These are phyloP conservation scores for Lasioglossum leucozonium DNA, from an alignment of 2,888 invertebrate species.

Conservation along the genomic window DNA sequence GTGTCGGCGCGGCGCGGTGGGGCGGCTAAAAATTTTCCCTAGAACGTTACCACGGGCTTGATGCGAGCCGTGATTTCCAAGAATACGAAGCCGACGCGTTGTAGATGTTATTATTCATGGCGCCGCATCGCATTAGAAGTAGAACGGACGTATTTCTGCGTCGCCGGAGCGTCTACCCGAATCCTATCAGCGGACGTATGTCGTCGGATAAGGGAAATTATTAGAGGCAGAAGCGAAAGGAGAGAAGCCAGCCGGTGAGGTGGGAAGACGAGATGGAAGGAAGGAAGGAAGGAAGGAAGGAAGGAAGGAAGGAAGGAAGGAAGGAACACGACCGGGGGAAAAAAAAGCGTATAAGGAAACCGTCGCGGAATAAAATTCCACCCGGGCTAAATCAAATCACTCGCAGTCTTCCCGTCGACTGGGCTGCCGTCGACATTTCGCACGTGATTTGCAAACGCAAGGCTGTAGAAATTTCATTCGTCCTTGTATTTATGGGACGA, in stretches of 20 bases:
- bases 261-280: neutral
- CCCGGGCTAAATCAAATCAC: conserved; percentile 57
- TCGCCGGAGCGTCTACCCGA: conserved; percentile 24
- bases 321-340: neutral
- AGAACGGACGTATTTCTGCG: conserved; percentile 63
- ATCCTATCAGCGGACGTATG: conserved; percentile 51
- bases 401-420: conserved; percentile 15
- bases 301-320: neutral
- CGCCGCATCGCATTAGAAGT: conserved; percentile 74
- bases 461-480: conserved; percentile 35
- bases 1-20: too few relatives aligned
- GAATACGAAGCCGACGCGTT: conserved; percentile 19
- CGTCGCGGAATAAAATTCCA: conserved; percentile 24
- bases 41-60: neutral
- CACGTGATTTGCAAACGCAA: conserved; percentile 53
- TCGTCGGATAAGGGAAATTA: conserved; percentile 48
- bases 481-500: conserved; percentile 21
- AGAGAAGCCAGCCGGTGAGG: neutral
- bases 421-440: conserved; percentile 40
- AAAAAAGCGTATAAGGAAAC: neutral
- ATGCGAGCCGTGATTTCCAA: neutral
- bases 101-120: conserved; percentile 76
- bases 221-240: conserved; percentile 30
- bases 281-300: neutral
- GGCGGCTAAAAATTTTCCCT: neutral